These are phyloP conservation scores for Paramisgurnus dabryanus DNA, from an alignment of 2,113 vertebrate species.

Conservation along the genomic window DNA sequence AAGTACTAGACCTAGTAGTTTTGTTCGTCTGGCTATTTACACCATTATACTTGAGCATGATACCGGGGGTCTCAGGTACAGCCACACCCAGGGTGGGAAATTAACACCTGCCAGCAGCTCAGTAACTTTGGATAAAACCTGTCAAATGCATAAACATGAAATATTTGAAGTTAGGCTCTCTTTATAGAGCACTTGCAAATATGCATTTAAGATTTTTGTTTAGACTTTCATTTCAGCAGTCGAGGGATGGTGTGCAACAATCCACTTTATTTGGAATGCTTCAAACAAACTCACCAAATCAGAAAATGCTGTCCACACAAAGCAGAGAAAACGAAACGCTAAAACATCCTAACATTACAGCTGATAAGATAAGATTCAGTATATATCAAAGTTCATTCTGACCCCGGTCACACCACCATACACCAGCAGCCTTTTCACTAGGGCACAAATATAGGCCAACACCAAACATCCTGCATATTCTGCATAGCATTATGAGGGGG, in stretches of 20 bases:
- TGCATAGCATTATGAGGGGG: constrained; percentile 33
- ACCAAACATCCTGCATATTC: constrained; percentile 55
- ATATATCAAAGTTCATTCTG: neutral
- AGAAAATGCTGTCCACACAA: no score
- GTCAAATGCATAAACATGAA: no score
- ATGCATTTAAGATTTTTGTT: no score
- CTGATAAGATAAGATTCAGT: neutral
- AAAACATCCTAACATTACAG: no score
- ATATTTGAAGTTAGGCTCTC: no score
- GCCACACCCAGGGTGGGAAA: neutral
- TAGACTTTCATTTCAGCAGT: no score
- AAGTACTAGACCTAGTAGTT: neutral
- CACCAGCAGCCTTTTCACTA: constrained; percentile 9
- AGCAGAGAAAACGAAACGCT: no score
- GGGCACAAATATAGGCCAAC: constrained; percentile 69
- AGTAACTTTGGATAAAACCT: no score
- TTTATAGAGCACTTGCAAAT: no score
- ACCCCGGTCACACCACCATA: neutral
- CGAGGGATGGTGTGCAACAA: no score
- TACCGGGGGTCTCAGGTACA: neutral
- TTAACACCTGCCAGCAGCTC: neutral
- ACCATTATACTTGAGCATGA: neutral
- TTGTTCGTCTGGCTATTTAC: neutral
- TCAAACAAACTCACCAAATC: no score
- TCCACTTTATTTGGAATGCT: no score